Conservation (phyloP, 2,888 invertebrate genomes). For the Platycnemis pennipes region DNA sequence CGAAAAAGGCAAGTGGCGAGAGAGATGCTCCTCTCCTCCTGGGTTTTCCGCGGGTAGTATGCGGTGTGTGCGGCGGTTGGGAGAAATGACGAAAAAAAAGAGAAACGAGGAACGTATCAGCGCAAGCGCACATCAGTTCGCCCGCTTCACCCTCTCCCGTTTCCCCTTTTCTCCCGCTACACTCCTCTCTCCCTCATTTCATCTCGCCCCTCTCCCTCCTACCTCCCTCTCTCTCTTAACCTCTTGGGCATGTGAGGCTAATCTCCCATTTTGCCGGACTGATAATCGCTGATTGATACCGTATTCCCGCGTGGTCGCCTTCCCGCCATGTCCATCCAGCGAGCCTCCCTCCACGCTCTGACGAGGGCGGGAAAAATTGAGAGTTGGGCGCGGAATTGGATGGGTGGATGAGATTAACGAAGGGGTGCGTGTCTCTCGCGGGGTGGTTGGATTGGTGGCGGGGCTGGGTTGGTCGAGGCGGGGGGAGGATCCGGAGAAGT, state of each 20-base stretch:
- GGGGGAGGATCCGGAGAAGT: not conserved
- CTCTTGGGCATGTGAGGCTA: constrained; percentile 38
- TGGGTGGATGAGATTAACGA: constrained; percentile 30
- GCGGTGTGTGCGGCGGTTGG: constrained; percentile 11
- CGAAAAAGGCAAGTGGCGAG: not conserved
- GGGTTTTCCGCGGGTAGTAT: not conserved
- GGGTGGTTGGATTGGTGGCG: not conserved
- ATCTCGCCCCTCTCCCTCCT: not conserved
- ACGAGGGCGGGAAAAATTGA: not conserved
- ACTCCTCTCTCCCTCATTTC: not conserved
- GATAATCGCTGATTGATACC: constrained; percentile 67
- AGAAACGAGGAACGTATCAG: not conserved
- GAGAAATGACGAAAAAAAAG: not conserved
- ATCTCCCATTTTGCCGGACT: constrained; percentile 67
- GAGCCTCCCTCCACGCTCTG: not conserved
- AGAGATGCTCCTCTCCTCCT: not conserved
- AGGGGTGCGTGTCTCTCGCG: not conserved
- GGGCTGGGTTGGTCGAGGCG: not conserved
- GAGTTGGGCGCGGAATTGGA: constrained; percentile 32
- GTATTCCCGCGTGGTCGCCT: constrained; percentile 61
- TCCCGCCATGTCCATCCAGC: constrained; percentile 49
- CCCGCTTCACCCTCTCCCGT: not conserved
- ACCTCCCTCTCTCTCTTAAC: not conserved
- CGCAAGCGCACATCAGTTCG: constrained; percentile 9
- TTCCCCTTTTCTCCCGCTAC: not conserved